Base-by-base conservation (phyloP, 2,797 vertebrate species). In the Tinamus major region DNA sequence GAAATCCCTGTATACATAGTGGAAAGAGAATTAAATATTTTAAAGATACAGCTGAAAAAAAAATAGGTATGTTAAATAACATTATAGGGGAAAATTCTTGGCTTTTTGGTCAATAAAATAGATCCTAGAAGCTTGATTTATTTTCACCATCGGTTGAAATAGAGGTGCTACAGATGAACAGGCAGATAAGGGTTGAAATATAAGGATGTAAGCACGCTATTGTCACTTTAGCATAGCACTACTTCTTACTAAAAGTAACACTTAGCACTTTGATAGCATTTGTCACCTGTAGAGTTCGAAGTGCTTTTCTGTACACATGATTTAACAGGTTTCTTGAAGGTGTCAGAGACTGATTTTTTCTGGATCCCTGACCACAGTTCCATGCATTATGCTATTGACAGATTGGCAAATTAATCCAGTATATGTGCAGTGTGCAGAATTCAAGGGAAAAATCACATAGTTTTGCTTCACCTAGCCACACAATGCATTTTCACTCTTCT, bases 271-370 rank as follows among this genome's bases (percentile, higher is more conserved):
- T 78, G 67, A 85, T 24, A 87, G 10, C 4, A 9, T 62, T 85
- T 92, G 59, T 77, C n/a, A 76, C 24, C 31, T 86, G 33, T 42
- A 90, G 67, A 70, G 13, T 56, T 93, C 39, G 17, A 94, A 79
- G 24, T 76, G 18, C 29, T 90, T 85, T 84, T 59, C 80, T 51
- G 26, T 65, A 55, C 7, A 41, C 29, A 8, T 49, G 31, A 77
- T 83, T 71, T 79, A 33, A 75, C 37, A 44, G 14, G 1, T 35
- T 85, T 84, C 53, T 80, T 92, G 53, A 65, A 76, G 14, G 4
- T 53, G 21, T 83, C 67, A 92, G 77, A 71, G 41, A 69, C 0
- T 29, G 24, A 55, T 53, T 62, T 93, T 70, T 89, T 77, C 69
- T 87, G 48, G 21, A 89, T 90, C n/a, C 13, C 31, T 81, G 68